Conservation (phyloP, 2,888 invertebrate genomes). For the Sesamia inferens region DNA sequence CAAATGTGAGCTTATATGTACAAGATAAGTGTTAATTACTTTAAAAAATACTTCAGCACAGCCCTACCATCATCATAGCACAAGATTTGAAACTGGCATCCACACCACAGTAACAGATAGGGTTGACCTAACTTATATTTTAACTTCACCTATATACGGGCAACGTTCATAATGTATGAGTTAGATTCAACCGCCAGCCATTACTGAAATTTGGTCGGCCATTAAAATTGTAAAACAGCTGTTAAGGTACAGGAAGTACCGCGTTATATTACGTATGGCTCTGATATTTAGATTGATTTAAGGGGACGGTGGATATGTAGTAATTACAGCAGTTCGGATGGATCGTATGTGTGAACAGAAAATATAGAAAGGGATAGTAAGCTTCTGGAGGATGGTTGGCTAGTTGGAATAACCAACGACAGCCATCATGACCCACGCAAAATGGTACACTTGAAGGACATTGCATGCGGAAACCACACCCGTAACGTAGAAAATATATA, state of each 20-base stretch:
- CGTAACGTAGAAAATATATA: too few relatives aligned
- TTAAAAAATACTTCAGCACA: not conserved
- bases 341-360: too few relatives aligned
- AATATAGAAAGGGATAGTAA: too few relatives aligned
- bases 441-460: too few relatives aligned
- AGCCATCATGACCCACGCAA: too few relatives aligned
- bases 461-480: too few relatives aligned
- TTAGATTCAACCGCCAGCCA: slow-evolving; percentile 66
- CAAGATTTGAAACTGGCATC: slow-evolving; percentile 47
- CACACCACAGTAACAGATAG: slow-evolving; percentile 55
- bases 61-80: slow-evolving; percentile 36
- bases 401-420: too few relatives aligned
- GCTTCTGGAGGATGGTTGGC: too few relatives aligned
- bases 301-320: not conserved
- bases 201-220: slow-evolving; percentile 70
- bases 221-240: slow-evolving; percentile 73
- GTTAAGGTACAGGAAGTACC: slow-evolving; percentile 41
- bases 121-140: slow-evolving; percentile 69
- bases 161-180: slow-evolving; percentile 72
- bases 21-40: not conserved
- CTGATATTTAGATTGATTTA: slow-evolving; percentile 5
- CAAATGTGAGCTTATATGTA: too few relatives aligned
- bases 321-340: not conserved
- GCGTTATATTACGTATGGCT: slow-evolving; percentile 9
- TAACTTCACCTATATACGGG: slow-evolving; percentile 68